Percentiles rank a stretch among this genome's conserved stretches.
Evolutionary conservation across 2,113 vertebrate species (phyloP).

Genomic region (Chloropsis cyanopogon): DNA sequence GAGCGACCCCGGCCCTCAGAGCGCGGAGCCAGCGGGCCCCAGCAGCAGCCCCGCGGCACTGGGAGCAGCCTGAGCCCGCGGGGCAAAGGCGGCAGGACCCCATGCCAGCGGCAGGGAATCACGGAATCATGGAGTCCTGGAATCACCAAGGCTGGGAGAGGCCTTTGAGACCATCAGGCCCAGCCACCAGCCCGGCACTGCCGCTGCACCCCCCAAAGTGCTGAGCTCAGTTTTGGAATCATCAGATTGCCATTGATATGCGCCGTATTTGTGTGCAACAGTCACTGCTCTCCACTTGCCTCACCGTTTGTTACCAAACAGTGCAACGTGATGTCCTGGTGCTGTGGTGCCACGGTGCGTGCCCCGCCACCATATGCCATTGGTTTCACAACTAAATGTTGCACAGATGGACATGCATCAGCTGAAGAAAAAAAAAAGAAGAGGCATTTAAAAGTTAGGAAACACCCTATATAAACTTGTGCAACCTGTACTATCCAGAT

Average conservation of each 20-base stretch:
- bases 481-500: background rate
- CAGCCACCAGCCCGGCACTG: rapidly evolving
- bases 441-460: background rate
- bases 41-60: rapidly evolving
- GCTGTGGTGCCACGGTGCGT: background rate
- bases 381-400: background rate
- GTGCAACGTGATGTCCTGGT: background rate
- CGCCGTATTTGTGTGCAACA: rapidly evolving
- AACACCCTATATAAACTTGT: background rate
- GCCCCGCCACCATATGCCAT: background rate
- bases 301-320: background rate
- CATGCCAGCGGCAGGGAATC: rapidly evolving
- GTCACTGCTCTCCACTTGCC: rapidly evolving
- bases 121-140: rapidly evolving
- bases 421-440: background rate
- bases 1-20: rapidly evolving
- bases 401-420: background rate
- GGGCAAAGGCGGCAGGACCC: rapidly evolving
- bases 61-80: too few relatives aligned
- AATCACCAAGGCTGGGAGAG: background rate
- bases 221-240: rapidly evolving
- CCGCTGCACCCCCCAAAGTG: rapidly evolving
- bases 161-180: background rate
- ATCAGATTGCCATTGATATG: rapidly evolving
- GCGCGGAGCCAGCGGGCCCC: rapidly evolving